Percentiles rank a stretch among this genome's conserved stretches.
phyloP scores from a whole-genome alignment of 2,113 vertebrate genomes.

The Myxocyprinus asiaticus region DNA sequence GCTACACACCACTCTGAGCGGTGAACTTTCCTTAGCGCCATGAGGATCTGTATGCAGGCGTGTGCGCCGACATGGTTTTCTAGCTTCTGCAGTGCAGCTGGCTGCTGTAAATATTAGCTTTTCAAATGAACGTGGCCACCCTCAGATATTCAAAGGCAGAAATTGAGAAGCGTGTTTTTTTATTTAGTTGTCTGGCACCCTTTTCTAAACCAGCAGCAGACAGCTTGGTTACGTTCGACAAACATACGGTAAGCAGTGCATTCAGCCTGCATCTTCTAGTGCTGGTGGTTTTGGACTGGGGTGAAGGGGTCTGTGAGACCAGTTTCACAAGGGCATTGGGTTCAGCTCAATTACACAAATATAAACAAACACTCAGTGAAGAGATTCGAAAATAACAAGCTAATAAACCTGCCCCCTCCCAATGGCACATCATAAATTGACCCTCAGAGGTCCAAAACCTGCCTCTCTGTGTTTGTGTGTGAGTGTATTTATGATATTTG shows the following conservation, averaged over 20 bases:
- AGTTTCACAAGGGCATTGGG: constrained; percentile 50
- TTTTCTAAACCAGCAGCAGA: constrained; percentile 65
- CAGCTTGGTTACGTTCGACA: constrained; percentile 66
- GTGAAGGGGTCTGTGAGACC: constrained; percentile 49
- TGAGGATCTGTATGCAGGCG: constrained; percentile 47
- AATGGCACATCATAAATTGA: constrained; percentile 20
- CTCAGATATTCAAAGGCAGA: constrained; percentile 69
- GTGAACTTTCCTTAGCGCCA: constrained; percentile 55
- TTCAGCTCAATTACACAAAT: constrained; percentile 64
- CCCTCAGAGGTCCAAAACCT: constrained; percentile 13
- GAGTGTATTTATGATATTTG: background rate
- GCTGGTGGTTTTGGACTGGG: constrained; percentile 50
- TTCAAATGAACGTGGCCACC: constrained; percentile 71
- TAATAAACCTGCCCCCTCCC: constrained; percentile 13
- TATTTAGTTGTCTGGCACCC: constrained; percentile 61
- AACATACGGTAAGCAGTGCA: constrained; percentile 69
- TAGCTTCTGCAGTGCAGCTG: constrained; percentile 62
- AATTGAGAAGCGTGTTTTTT: constrained; percentile 69
- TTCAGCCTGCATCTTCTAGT: constrained; percentile 61
- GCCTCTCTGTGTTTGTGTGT: constrained; percentile 6
- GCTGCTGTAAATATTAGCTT: constrained; percentile 75
- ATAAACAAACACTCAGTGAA: constrained; percentile 27
- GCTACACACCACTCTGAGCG: constrained; percentile 42
- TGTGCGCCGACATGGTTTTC: constrained; percentile 53
- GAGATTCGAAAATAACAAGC: constrained; percentile 30